A percentile compares a stretch with the other conserved stretches of the same genome.
These are phyloP conservation scores for Lamellibrachia satsuma DNA, from an alignment of 2,888 invertebrate species.

Conservation along the genomic window DNA sequence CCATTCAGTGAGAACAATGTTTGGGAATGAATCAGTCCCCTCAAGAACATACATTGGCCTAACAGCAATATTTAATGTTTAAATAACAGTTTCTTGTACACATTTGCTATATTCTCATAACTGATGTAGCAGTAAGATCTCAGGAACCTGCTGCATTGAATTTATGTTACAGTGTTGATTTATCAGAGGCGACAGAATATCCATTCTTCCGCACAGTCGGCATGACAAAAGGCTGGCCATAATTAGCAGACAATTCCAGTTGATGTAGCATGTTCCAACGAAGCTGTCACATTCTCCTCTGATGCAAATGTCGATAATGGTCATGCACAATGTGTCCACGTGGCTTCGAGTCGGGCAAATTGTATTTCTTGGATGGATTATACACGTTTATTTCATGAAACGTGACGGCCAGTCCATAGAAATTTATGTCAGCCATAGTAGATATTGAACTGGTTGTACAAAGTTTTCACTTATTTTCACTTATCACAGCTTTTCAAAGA, in stretches of 20 bases:
- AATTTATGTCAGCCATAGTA: not conserved
- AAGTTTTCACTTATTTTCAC: not conserved
- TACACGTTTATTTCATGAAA: conserved; percentile 6
- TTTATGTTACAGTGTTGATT: conserved; percentile 2
- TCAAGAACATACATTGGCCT: too few relatives aligned
- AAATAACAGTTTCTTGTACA: not conserved
- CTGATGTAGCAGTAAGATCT: not conserved
- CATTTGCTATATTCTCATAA: not conserved
- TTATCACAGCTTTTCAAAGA: not conserved
- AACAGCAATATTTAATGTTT: too few relatives aligned
- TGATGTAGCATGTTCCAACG: not conserved
- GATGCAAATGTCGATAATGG: not conserved
- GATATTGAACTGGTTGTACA: not conserved
- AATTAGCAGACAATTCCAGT: conserved; percentile 17
- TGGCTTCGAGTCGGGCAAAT: not conserved
- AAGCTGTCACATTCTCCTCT: not conserved
- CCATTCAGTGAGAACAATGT: too few relatives aligned
- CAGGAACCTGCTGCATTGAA: not conserved
- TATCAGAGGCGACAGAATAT: not conserved
- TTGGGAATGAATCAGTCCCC: too few relatives aligned
- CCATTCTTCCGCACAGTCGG: not conserved
- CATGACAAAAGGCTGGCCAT: not conserved
- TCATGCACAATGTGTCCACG: not conserved
- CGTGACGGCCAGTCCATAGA: not conserved
- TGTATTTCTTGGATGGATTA: not conserved